Conservation (phyloP, 2,113 vertebrate species). For the Pseudonaja textilis region DNA sequence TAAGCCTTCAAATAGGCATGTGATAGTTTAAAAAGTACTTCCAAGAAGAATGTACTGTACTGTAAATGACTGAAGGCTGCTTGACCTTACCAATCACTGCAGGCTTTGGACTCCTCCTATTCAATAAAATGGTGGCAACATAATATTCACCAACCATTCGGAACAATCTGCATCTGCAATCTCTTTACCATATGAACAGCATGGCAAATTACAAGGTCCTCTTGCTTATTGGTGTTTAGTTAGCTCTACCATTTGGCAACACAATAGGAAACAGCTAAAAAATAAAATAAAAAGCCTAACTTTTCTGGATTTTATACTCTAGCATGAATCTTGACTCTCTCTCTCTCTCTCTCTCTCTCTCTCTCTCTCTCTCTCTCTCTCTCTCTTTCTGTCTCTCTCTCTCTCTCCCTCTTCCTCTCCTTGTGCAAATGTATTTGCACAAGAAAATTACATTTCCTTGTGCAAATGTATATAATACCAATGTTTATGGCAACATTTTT, state of each 20-base stretch:
- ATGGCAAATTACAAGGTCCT: neutral
- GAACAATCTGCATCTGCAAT: neutral
- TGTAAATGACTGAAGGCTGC: neutral
- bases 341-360: neutral
- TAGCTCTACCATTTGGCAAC: neutral
- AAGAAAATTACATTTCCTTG: too few relatives aligned
- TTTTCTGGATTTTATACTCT: neutral
- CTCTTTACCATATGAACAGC: neutral
- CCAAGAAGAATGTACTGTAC: neutral
- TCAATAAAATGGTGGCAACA: neutral
- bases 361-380: neutral
- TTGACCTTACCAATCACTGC: neutral
- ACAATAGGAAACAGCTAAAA: neutral
- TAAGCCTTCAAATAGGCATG: neutral
- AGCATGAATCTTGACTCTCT: neutral
- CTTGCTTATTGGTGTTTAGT: neutral
- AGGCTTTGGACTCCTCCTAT: neutral
- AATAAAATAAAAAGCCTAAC: neutral
- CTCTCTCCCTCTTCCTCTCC: neutral
- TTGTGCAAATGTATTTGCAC: neutral
- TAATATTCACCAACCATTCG: neutral
- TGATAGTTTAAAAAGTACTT: neutral
- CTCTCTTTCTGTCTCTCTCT: rapidly evolving
- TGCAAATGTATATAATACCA: slow-evolving; percentile 2
- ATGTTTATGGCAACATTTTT: slow-evolving; percentile 11